Evolutionary conservation across 1,140 invertebrate species (phyloP).

Genomic region (Hylaeus anthracinus): DNA sequence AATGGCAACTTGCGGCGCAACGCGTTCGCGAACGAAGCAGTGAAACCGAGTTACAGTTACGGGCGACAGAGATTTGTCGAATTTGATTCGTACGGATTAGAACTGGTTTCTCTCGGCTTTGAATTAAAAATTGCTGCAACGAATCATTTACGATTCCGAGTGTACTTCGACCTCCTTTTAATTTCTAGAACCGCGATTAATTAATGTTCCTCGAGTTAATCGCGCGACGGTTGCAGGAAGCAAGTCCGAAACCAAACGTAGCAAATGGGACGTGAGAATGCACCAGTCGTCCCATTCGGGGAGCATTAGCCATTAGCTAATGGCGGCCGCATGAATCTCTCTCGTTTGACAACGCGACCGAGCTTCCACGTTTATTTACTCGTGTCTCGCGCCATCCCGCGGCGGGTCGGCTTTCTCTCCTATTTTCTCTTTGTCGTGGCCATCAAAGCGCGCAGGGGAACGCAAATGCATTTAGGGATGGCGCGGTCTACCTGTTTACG

Average conservation of each 20-base stretch:
- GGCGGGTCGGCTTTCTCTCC: not conserved
- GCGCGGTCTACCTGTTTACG: not conserved
- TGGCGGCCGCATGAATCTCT: conserved; percentile 39
- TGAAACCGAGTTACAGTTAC: not conserved
- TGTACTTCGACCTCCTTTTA: too few species aligned
- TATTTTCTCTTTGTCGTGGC: not conserved
- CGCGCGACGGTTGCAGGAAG: not conserved
- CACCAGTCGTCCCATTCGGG: conserved; percentile 45
- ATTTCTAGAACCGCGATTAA: not conserved
- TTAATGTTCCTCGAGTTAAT: not conserved
- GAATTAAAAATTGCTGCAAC: too few species aligned
- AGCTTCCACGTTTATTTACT: conserved; percentile 57
- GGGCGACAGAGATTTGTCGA: too few species aligned
- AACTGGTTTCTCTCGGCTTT: too few species aligned
- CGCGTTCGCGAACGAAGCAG: not conserved
- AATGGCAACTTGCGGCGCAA: not conserved
- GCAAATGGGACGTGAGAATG: conserved; percentile 30
- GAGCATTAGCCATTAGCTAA: conserved; percentile 50
- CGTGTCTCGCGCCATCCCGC: conserved; percentile 28
- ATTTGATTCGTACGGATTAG: too few species aligned
- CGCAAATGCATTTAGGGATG: too few species aligned
- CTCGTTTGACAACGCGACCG: conserved; percentile 49
- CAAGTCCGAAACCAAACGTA: not conserved
- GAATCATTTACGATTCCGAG: too few species aligned
- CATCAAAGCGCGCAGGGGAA: not conserved